Evolutionary conservation across 1,140 invertebrate genomes (phyloP).

Genomic region (Meloidogyne hapla): DNA sequence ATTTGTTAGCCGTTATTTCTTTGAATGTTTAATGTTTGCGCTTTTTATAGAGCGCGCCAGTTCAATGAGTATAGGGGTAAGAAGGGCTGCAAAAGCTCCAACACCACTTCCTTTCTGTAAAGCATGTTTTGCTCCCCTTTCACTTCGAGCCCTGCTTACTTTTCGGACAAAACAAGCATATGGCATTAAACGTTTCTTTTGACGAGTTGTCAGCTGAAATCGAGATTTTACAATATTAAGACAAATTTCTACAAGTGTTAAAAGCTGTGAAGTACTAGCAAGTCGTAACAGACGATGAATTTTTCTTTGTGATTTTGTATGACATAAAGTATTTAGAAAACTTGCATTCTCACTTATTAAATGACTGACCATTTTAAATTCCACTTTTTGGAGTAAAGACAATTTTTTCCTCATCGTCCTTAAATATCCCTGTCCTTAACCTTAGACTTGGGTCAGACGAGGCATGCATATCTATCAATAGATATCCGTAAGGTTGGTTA

Average conservation of each 20-base stretch:
- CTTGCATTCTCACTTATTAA: not conserved
- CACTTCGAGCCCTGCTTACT: slow-evolving; percentile 9
- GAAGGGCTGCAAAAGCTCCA: slow-evolving; percentile 10
- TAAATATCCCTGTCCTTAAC: slow-evolving; percentile 26
- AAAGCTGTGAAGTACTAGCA: slow-evolving; percentile 6
- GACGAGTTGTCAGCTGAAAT: not conserved
- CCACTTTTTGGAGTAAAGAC: slow-evolving; percentile 37
- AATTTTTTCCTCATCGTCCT: slow-evolving; percentile 22
- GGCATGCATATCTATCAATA: slow-evolving; percentile 32
- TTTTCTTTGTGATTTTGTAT: too few species aligned
- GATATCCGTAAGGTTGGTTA: slow-evolving; percentile 18
- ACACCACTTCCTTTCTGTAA: slow-evolving; percentile 2
- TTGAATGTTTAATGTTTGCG: slow-evolving; percentile 8
- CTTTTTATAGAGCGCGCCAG: slow-evolving; percentile 12
- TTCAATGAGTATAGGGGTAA: slow-evolving; percentile 23
- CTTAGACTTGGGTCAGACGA: slow-evolving; percentile 9
- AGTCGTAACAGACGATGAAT: too few species aligned
- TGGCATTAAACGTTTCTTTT: slow-evolving; percentile 17
- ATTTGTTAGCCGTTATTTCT: slow-evolving; percentile 16
- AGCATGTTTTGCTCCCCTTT: not conserved
- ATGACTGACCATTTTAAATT: not conserved
- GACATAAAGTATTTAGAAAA: not conserved
- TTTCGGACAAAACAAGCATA: slow-evolving; percentile 10
- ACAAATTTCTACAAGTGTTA: slow-evolving; percentile 21
- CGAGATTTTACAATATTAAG: slow-evolving; percentile 15